phyloP scores from a whole-genome alignment of 2,888 invertebrate species.

The Callyntrura guangdongensis region DNA sequence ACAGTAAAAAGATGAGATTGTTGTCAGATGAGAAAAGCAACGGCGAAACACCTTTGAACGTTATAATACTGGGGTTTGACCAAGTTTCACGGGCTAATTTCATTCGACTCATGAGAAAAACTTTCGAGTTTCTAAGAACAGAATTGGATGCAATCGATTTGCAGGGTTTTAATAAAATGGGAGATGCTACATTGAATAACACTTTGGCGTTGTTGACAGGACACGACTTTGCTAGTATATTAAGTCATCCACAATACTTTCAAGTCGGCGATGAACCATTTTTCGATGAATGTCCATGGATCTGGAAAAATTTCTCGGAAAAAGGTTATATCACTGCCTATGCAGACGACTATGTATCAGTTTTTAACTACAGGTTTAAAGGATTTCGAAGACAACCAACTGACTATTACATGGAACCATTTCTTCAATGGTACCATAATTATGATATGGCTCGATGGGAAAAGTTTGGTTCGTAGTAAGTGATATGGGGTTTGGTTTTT shows the following conservation, averaged over 20 bases:
- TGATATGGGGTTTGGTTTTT: too few relatives aligned
- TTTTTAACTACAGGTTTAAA: constrained; percentile 65
- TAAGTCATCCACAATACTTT: neutral
- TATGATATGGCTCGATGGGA: neutral
- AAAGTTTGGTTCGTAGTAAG: constrained; percentile 26
- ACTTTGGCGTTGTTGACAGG: constrained; percentile 86
- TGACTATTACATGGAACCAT: constrained; percentile 86
- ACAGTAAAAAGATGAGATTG: neutral
- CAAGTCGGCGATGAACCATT: constrained; percentile 71
- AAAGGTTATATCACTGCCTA: constrained; percentile 72
- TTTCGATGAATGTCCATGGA: constrained; percentile 76
- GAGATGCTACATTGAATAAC: constrained; percentile 87
- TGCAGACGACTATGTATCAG: constrained; percentile 69
- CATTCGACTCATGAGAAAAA: constrained; percentile 83
- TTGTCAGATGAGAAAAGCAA: neutral
- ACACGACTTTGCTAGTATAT: constrained; percentile 41
- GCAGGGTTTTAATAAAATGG: constrained; percentile 86
- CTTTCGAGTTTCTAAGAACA: constrained; percentile 80
- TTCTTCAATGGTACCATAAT: constrained; percentile 71
- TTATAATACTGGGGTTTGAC: constrained; percentile 86
- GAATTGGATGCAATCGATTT: constrained; percentile 85
- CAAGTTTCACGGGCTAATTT: constrained; percentile 86
- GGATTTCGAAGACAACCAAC: constrained; percentile 86
- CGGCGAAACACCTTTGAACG: constrained; percentile 81
- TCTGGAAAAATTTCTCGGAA: constrained; percentile 78